These are phyloP conservation scores for Monomorium pharaonis DNA, from an alignment of 1,140 invertebrate genomes.

Conservation along the genomic window DNA sequence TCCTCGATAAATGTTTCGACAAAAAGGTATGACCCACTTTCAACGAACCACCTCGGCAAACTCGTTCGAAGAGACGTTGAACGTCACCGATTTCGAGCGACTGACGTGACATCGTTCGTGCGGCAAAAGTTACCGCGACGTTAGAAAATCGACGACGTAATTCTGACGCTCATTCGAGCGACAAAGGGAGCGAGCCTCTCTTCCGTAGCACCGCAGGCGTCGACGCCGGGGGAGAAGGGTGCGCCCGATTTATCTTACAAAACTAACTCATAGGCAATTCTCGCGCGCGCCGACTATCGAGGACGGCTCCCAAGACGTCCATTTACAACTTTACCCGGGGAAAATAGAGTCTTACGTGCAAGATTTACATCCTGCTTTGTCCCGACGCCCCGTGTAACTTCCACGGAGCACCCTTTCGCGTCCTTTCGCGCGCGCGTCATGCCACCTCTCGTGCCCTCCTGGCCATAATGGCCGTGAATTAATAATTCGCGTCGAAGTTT, in stretches of 20 bases:
- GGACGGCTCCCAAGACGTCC: constrained; percentile 67
- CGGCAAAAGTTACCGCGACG: constrained; percentile 4
- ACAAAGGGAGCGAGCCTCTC: constrained; percentile 53
- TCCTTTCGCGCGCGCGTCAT: constrained; percentile 57
- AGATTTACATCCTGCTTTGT: constrained; percentile 74
- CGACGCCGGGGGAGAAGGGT: neutral
- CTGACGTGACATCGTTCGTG: neutral
- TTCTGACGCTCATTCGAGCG: constrained; percentile 42
- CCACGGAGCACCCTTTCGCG: constrained; percentile 17
- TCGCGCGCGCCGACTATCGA: constrained; percentile 54
- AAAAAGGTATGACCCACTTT: neutral
- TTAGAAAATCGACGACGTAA: constrained; percentile 49
- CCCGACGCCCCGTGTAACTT: constrained; percentile 59
- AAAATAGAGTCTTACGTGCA: constrained; percentile 73
- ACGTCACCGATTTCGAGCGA: neutral
- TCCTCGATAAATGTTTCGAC: neutral
- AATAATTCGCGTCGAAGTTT: constrained; percentile 68
- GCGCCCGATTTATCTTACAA: constrained; percentile 66
- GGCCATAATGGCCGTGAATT: constrained; percentile 67
- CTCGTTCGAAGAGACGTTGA: neutral
- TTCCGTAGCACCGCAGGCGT: neutral
- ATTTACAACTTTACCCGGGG: constrained; percentile 67
- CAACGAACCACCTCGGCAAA: neutral
- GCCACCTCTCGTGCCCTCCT: constrained; percentile 31
- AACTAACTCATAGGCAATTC: constrained; percentile 64